Evolutionary conservation across 2,113 vertebrate species (phyloP).

Genomic region (Strix uralensis): DNA sequence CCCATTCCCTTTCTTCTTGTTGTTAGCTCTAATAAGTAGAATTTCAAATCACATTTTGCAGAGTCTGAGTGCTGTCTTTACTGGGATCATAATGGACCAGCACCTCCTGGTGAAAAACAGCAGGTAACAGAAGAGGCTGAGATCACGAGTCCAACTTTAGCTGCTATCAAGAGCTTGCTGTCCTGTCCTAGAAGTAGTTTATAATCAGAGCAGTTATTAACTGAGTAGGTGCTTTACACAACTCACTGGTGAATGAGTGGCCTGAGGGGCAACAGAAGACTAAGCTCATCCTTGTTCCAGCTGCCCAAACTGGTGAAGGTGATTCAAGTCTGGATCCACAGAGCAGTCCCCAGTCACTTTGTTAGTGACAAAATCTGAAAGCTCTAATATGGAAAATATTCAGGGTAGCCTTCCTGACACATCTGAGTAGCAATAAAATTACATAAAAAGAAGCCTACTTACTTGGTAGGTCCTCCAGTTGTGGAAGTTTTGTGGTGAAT

Average conservation of each 20-base stretch:
- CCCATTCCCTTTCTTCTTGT: background rate
- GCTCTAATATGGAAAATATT: background rate
- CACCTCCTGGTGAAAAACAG: background rate
- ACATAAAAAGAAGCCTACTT: background rate
- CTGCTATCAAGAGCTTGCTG: background rate
- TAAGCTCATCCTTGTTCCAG: background rate
- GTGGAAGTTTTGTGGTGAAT: conserved; percentile 87
- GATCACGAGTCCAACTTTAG: background rate
- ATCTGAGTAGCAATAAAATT: background rate
- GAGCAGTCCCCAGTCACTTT: background rate
- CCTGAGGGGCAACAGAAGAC: background rate
- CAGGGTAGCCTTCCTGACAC: background rate
- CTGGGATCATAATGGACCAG: background rate
- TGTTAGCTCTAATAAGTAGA: background rate
- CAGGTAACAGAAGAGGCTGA: background rate
- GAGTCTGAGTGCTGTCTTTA: background rate
- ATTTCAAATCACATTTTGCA: background rate
- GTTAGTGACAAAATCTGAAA: background rate
- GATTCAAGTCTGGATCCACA: background rate
- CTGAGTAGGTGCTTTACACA: background rate
- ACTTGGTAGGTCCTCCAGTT: conserved; percentile 65
- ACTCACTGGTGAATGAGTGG: background rate
- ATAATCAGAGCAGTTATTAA: background rate
- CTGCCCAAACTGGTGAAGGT: background rate
- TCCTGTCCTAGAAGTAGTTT: background rate